Conservation (phyloP, 2,797 vertebrate genomes). For the Parauchenoglanis ngamensis region DNA sequence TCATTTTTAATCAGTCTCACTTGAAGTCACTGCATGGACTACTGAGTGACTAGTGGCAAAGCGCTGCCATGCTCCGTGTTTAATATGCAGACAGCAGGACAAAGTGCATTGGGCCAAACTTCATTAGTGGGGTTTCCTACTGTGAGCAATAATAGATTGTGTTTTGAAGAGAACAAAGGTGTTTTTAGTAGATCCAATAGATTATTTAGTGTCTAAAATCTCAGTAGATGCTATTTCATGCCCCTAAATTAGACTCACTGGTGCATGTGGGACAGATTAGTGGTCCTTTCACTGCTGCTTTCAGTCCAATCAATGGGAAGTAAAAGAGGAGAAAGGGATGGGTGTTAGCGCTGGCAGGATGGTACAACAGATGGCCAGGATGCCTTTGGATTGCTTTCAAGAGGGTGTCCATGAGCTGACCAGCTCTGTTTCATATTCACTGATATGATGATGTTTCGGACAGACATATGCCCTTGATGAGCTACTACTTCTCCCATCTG, state of each 20-base stretch:
- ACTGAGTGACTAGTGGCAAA: slow-evolving; percentile 43
- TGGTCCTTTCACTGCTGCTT: slow-evolving; percentile 23
- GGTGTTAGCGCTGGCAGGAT: slow-evolving; percentile 42
- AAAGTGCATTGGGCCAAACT: slow-evolving; percentile 29
- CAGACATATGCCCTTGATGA: slow-evolving; percentile 56
- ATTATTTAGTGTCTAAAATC: slow-evolving; percentile 16
- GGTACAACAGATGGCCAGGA: slow-evolving; percentile 54
- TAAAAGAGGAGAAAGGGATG: slow-evolving; percentile 25
- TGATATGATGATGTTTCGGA: slow-evolving; percentile 50
- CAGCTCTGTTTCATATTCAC: slow-evolving; percentile 63
- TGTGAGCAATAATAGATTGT: slow-evolving; percentile 26
- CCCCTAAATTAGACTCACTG: slow-evolving; percentile 9
- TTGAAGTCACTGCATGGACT: slow-evolving; percentile 63
- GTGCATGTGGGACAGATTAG: slow-evolving; percentile 41
- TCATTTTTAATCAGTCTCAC: slow-evolving; percentile 77
- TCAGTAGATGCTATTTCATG: slow-evolving; percentile 39
- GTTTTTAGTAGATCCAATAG: not conserved
- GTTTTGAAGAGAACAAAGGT: slow-evolving; percentile 14
- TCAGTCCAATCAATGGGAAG: slow-evolving; percentile 21
- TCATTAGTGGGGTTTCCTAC: slow-evolving; percentile 27
- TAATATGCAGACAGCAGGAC: slow-evolving; percentile 32
- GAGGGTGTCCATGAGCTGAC: slow-evolving; percentile 60
- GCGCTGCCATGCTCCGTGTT: slow-evolving; percentile 2
- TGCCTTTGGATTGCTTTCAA: slow-evolving; percentile 59
- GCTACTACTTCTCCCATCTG: slow-evolving; percentile 59